Conservation (phyloP, 2,113 vertebrate genomes). For the Dasyornis broadbenti region DNA sequence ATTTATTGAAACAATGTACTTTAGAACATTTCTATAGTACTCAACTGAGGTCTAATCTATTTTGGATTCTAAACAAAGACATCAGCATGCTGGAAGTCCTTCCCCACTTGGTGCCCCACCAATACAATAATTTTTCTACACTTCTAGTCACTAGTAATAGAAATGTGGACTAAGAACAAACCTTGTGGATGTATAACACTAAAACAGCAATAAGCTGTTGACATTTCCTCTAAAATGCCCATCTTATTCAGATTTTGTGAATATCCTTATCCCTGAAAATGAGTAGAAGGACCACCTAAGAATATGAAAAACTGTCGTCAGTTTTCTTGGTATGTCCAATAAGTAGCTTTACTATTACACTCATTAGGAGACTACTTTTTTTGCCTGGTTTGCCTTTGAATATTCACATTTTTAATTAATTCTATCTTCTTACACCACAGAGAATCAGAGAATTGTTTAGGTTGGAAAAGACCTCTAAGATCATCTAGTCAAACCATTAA, state of each 20-base stretch:
- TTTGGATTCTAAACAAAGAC: not conserved
- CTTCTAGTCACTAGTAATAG: not conserved
- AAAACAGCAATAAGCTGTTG: not conserved
- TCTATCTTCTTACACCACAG: not conserved
- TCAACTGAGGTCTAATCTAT: not conserved
- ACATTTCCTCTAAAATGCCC: not conserved
- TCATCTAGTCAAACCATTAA: not conserved
- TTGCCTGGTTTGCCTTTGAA: not conserved
- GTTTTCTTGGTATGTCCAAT: not conserved
- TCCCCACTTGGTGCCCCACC: not conserved
- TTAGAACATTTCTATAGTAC: not conserved
- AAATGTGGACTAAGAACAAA: not conserved
- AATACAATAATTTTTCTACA: not conserved
- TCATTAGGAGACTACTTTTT: not conserved
- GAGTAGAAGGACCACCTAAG: not conserved
- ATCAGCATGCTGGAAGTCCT: not conserved
- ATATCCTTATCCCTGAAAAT: not conserved
- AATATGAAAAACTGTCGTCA: not conserved
- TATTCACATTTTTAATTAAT: not conserved
- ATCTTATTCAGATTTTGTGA: not conserved
- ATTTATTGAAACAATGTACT: not conserved
- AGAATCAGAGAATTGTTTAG: not conserved
- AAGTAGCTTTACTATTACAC: not conserved
- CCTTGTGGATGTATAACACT: not conserved
- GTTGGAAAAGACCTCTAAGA: not conserved